A percentile compares a stretch with the other conserved stretches of the same genome.
Evolutionary conservation across 2,113 vertebrate genomes (phyloP).

Genomic region (Charina bottae): DNA sequence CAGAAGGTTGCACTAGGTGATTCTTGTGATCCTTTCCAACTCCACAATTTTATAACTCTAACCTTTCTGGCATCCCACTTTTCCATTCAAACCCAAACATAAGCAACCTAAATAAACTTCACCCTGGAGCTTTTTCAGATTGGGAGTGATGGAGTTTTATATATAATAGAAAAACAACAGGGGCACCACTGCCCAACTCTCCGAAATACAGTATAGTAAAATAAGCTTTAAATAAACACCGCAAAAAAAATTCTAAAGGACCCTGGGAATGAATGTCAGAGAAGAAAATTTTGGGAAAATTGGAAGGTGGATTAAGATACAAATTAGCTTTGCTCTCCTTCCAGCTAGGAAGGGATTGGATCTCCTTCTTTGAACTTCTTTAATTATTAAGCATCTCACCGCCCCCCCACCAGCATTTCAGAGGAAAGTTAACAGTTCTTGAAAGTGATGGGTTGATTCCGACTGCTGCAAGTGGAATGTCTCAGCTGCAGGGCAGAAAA

Average conservation of each 20-base stretch:
- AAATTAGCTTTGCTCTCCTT: neutral
- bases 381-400: slow-evolving; percentile 21
- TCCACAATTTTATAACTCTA: neutral
- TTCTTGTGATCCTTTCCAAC: neutral
- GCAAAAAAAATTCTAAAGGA: neutral
- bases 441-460: slow-evolving; percentile 13
- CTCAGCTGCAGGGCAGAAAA: slow-evolving; percentile 2
- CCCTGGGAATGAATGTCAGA: neutral
- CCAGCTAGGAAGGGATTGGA: neutral
- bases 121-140: neutral
- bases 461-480: neutral
- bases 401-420: neutral
- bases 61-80: neutral
- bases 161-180: neutral
- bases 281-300: neutral
- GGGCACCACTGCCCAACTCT: neutral
- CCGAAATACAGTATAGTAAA: neutral
- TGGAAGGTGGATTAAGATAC: neutral
- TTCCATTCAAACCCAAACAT: neutral
- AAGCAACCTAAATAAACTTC: neutral
- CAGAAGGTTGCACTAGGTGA: neutral
- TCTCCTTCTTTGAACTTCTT: neutral
- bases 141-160: neutral
- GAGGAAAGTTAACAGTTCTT: neutral
- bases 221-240: neutral